Percentiles rank a stretch among this genome's conserved stretches.
phyloP scores from a whole-genome alignment of 2,113 vertebrate species.

The Scophthalmus maximus region DNA sequence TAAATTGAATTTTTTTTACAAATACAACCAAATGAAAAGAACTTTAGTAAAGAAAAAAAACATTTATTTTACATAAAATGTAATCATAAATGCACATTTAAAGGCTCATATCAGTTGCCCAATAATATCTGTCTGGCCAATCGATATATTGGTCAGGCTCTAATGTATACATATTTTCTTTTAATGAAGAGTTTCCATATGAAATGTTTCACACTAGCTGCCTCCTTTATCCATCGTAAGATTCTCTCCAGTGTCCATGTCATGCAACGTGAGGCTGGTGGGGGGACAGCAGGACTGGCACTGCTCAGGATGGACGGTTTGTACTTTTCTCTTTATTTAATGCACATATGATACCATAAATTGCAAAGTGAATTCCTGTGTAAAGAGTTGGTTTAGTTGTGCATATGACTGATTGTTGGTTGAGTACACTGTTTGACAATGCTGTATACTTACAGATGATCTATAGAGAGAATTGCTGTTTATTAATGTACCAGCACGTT shows the following conservation, averaged over 20 bases:
- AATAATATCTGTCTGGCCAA: too few relatives aligned
- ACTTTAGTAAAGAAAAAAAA: too few relatives aligned
- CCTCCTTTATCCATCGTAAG: constrained; percentile 21
- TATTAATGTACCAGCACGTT: background rate
- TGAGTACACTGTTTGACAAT: background rate
- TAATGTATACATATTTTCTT: background rate
- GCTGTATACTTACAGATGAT: background rate
- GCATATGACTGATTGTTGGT: too few relatives aligned
- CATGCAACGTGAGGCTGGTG: constrained; percentile 26
- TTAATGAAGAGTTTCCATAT: too few relatives aligned
- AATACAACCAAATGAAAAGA: too few relatives aligned
- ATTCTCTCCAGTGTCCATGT: background rate
- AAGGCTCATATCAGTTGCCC: too few relatives aligned
- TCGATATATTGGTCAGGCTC: too few relatives aligned
- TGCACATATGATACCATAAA: background rate
- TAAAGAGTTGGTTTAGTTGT: background rate
- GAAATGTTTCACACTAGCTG: background rate
- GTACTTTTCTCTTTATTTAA: constrained; percentile 15
- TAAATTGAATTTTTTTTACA: too few relatives aligned
- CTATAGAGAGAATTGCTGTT: background rate
- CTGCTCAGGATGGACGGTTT: constrained; percentile 57
- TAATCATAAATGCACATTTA: too few relatives aligned
- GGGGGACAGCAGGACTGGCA: constrained; percentile 21
- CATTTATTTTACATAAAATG: too few relatives aligned
- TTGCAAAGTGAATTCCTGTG: background rate